phyloP scores from a whole-genome alignment of 2,888 invertebrate genomes.

The Brachypterus glaber region DNA sequence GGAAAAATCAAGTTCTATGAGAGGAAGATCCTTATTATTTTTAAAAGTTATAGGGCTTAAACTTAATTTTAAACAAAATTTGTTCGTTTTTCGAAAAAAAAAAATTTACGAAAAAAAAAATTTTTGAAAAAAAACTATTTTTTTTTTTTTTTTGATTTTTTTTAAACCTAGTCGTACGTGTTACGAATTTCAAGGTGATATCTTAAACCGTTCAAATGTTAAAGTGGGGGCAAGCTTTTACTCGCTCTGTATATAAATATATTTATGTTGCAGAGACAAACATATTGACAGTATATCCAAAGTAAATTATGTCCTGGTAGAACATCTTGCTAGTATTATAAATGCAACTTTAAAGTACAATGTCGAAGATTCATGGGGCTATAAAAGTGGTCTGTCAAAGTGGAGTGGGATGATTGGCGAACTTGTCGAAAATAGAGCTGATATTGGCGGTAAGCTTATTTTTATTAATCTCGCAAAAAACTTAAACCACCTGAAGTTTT shows the following conservation, averaged over 20 bases:
- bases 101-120: too few relatives aligned
- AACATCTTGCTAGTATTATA: constrained; percentile 48
- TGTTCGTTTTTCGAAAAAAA: too few relatives aligned
- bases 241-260: background rate
- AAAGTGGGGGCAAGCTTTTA: too few relatives aligned
- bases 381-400: constrained; percentile 43
- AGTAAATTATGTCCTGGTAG: constrained; percentile 51
- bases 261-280: constrained; percentile 34
- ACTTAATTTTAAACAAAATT: too few relatives aligned
- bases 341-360: constrained; percentile 48
- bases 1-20: too few relatives aligned
- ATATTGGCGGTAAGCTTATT: constrained; percentile 47
- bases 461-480: background rate
- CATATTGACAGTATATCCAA: constrained; percentile 55
- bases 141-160: too few relatives aligned
- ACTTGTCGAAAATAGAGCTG: constrained; percentile 48
- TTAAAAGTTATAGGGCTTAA: too few relatives aligned
- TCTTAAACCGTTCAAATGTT: too few relatives aligned
- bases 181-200: too few relatives aligned
- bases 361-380: constrained; percentile 53
- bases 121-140: too few relatives aligned
- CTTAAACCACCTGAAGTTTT: background rate
- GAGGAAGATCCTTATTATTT: too few relatives aligned
- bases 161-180: too few relatives aligned
- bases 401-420: constrained; percentile 62